phyloP scores from a whole-genome alignment of 2,797 vertebrate species.

The Siniperca undulata region DNA sequence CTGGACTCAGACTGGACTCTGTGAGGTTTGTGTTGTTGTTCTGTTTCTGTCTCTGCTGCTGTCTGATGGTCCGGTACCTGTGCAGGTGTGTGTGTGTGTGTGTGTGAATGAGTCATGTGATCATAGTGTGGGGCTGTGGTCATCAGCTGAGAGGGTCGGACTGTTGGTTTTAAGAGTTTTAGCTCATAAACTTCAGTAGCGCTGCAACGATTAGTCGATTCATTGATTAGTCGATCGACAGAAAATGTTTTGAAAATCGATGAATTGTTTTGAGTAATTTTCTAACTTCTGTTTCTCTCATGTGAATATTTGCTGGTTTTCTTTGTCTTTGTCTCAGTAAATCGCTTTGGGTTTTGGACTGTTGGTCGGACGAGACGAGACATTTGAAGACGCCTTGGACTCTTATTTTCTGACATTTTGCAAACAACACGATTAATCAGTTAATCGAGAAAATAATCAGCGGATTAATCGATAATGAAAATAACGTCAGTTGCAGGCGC shows the following conservation, averaged over 20 bases:
- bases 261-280: not conserved
- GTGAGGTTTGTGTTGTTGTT: conserved; percentile 24
- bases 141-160: not conserved
- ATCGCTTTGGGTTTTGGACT: not conserved
- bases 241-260: too few species aligned
- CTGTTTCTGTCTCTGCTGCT: conserved; percentile 32
- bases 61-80: conserved; percentile 50
- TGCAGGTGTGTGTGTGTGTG: conserved; percentile 53
- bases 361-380: not conserved
- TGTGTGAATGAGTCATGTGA: conserved; percentile 32
- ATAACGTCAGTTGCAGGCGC: too few species aligned
- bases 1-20: conserved; percentile 8
- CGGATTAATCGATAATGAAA: not conserved
- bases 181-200: not conserved
- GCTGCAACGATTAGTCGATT: not conserved
- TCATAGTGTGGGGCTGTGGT: conserved; percentile 15
- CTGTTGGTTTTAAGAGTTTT: not conserved
- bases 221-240: not conserved
- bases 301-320: conserved; percentile 2
- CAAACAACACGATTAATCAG: not conserved
- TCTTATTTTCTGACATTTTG: not conserved
- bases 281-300: not conserved
- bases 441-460: not conserved
- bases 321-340: not conserved
- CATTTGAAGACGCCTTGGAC: not conserved